Evolutionary conservation across 2,888 invertebrate species (phyloP).

Genomic region (Ernsta delagoae): DNA sequence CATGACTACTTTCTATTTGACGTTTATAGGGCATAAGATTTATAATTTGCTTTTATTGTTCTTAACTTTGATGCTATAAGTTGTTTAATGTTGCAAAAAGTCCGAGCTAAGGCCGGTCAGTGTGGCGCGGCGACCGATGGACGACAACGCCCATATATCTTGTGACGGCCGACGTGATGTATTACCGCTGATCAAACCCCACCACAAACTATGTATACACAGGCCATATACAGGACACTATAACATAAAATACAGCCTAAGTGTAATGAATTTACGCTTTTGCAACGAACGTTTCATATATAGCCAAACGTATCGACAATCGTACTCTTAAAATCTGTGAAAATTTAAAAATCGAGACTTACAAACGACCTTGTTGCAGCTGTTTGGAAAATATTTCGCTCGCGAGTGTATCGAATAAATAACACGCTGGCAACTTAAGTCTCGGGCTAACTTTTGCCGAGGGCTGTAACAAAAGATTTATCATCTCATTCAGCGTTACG

Average conservation of each 20-base stretch:
- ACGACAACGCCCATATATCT: slow-evolving; percentile 67
- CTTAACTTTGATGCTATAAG: too few species aligned
- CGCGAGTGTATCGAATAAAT: slow-evolving; percentile 32
- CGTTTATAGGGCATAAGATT: too few species aligned
- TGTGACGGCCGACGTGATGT: slow-evolving; percentile 61
- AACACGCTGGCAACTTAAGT: slow-evolving; percentile 32
- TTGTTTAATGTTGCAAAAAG: too few species aligned
- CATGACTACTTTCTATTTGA: too few species aligned
- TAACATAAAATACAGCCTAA: slow-evolving; percentile 42
- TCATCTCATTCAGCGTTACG: slow-evolving; percentile 37
- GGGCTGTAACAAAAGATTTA: slow-evolving; percentile 42
- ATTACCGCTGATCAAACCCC: slow-evolving; percentile 62
- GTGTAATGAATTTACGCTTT: neutral
- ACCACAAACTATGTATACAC: slow-evolving; percentile 56
- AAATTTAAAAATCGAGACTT: slow-evolving; percentile 14
- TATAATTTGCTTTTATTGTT: too few species aligned
- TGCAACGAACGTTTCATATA: neutral
- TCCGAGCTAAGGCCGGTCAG: slow-evolving; percentile 46
- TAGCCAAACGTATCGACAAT: neutral
- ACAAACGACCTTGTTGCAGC: slow-evolving; percentile 23
- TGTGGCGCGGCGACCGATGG: slow-evolving; percentile 57
- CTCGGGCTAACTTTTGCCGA: slow-evolving; percentile 34
- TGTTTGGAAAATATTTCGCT: slow-evolving; percentile 31
- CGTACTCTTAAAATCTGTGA: slow-evolving; percentile 4
- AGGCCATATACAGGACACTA: slow-evolving; percentile 45